Evolutionary conservation across 2,888 invertebrate genomes (phyloP).

Genomic region (Ramazzottius varieornatus): DNA sequence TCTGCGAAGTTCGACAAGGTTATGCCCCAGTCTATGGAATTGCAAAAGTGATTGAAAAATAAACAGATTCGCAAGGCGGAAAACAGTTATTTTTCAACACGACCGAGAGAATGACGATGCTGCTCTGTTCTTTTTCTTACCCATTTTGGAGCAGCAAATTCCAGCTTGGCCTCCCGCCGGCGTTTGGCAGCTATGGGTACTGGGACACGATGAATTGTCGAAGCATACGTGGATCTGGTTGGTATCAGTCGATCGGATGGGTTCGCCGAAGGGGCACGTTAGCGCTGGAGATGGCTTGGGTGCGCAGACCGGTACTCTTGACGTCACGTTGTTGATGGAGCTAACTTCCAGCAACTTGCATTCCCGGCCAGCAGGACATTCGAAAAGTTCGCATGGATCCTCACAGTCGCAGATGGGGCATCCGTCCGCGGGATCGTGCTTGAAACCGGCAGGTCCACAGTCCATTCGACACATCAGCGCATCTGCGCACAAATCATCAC

Average conservation of each 20-base stretch:
- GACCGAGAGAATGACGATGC: too few relatives aligned
- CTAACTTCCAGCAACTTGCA: not conserved
- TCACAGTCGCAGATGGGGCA: not conserved
- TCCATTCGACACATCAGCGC: slow-evolving; percentile 2
- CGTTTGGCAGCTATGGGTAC: not conserved
- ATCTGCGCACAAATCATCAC: not conserved
- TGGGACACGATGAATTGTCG: not conserved
- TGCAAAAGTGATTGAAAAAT: too few relatives aligned
- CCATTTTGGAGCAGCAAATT: not conserved
- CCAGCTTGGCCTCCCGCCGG: not conserved
- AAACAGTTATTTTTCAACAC: too few relatives aligned
- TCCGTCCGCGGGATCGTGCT: not conserved
- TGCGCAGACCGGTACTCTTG: not conserved
- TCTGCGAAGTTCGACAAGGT: too few relatives aligned
- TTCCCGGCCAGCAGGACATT: not conserved
- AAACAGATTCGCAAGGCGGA: too few relatives aligned
- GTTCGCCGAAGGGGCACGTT: not conserved
- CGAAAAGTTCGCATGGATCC: not conserved
- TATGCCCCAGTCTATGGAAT: too few relatives aligned
- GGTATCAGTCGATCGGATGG: not conserved
- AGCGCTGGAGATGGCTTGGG: not conserved
- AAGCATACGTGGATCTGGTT: not conserved
- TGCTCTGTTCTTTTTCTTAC: not conserved
- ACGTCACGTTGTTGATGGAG: not conserved
- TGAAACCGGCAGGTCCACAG: not conserved